Evolutionary conservation across 2,797 vertebrate species (phyloP).

Genomic region (Alectoris magna): DNA sequence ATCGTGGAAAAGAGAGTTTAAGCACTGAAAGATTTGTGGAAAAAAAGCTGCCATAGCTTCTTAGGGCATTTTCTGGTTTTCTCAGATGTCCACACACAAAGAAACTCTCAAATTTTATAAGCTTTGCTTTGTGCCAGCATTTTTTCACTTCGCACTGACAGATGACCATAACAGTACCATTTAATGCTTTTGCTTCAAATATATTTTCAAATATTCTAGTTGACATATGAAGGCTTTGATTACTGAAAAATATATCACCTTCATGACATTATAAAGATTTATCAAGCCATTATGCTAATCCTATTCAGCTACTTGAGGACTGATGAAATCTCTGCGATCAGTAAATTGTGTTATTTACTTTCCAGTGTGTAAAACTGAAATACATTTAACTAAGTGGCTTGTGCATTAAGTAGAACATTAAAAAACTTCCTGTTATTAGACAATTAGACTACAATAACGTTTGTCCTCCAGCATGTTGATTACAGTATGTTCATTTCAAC

Average conservation of each 20-base stretch:
- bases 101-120: background rate
- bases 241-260: constrained; percentile 1
- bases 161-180: background rate
- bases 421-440: background rate
- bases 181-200: background rate
- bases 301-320: background rate
- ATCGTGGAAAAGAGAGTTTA: background rate
- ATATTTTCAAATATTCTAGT: background rate
- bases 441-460: background rate
- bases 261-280: background rate
- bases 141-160: background rate
- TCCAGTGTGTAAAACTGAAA: constrained; percentile 16
- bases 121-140: background rate
- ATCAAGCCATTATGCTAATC: constrained; percentile 4
- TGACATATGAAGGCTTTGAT: background rate
- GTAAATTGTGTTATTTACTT: constrained; percentile 7
- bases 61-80: background rate
- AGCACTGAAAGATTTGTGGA: background rate
- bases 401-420: background rate
- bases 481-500: background rate
- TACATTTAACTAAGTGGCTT: constrained; percentile 18
- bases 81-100: background rate
- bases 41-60: constrained; percentile 20
- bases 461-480: background rate
- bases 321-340: constrained; percentile 2